phyloP scores from a whole-genome alignment of 64 coral and sea anemone species.

The Catalaphyllia jardinei region DNA sequence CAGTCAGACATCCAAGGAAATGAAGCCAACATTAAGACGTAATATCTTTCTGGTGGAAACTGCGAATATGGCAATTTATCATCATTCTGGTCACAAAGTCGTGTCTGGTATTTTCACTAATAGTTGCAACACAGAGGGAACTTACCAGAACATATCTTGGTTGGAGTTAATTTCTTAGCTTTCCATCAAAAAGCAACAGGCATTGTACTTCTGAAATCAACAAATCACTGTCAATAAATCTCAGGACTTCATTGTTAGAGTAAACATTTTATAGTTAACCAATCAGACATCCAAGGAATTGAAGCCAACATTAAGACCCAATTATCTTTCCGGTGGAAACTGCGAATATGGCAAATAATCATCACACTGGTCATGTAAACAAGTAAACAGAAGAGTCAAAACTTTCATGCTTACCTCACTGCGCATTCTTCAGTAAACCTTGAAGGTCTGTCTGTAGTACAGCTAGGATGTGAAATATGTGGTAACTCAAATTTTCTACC shows the following conservation, averaged over 20 bases:
- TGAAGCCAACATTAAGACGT: conserved; percentile 47
- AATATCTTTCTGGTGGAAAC: conserved; percentile 75
- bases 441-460: no score
- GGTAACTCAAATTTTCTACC: no score
- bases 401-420: no score
- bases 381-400: no score
- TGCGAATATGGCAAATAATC: conserved; percentile 70
- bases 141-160: no score
- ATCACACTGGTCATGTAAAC: conserved; percentile 34
- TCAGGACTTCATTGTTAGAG: background rate
- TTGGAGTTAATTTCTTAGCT: no score
- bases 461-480: no score
- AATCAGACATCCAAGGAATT: conserved; percentile 81
- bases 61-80: conserved; percentile 67
- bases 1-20: conserved; percentile 84
- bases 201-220: no score
- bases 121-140: no score
- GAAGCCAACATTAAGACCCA: conserved; percentile 51
- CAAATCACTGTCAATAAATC: background rate
- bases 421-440: no score
- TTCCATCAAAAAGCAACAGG: no score
- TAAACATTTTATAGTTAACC: background rate
- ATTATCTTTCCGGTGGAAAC: conserved; percentile 75
- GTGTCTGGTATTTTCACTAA: no score
- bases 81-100: conserved; percentile 35